These are phyloP conservation scores for Cryptophagus acutangulus DNA, from an alignment of 2,888 invertebrate genomes.

Conservation along the genomic window DNA sequence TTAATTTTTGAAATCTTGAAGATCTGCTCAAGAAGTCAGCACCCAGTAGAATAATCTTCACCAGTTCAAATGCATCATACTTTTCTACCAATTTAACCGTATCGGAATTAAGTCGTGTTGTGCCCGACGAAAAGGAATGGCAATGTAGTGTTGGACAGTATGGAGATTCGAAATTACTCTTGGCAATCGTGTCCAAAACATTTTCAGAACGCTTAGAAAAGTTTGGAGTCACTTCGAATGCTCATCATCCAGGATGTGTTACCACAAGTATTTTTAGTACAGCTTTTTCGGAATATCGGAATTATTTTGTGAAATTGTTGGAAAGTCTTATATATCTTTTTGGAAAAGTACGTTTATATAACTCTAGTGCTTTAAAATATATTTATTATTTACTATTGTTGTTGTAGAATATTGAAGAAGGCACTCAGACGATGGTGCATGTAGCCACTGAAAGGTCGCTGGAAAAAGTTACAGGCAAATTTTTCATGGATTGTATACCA, in stretches of 20 bases:
- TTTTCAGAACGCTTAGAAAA: constrained; percentile 28
- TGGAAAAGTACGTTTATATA: constrained; percentile 6
- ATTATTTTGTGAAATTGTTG: too few relatives aligned
- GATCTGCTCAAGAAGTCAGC: constrained; percentile 48
- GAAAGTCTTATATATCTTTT: too few relatives aligned
- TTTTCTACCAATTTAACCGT: constrained; percentile 22
- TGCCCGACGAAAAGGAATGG: too few relatives aligned
- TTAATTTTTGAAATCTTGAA: too few relatives aligned
- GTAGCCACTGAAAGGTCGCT: constrained; percentile 32
- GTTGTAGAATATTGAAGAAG: constrained; percentile 33
- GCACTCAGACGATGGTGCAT: constrained; percentile 38
- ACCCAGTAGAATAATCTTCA: constrained; percentile 33
- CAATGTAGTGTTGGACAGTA: constrained; percentile 22
- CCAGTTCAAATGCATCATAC: constrained; percentile 29
- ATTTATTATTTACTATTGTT: constrained; percentile 13
- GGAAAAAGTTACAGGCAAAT: constrained; percentile 30
- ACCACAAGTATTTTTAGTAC: neutral
- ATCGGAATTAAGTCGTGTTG: constrained; percentile 24
- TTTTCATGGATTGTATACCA: constrained; percentile 34
- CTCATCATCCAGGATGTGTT: constrained; percentile 35
- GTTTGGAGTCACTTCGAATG: constrained; percentile 28
- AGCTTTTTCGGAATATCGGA: too few relatives aligned
- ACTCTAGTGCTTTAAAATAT: neutral
- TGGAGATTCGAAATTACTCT: constrained; percentile 30
- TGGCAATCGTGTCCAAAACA: constrained; percentile 30